phyloP scores from a whole-genome alignment of 2,888 invertebrate species.

The Odontocolon sp. region DNA sequence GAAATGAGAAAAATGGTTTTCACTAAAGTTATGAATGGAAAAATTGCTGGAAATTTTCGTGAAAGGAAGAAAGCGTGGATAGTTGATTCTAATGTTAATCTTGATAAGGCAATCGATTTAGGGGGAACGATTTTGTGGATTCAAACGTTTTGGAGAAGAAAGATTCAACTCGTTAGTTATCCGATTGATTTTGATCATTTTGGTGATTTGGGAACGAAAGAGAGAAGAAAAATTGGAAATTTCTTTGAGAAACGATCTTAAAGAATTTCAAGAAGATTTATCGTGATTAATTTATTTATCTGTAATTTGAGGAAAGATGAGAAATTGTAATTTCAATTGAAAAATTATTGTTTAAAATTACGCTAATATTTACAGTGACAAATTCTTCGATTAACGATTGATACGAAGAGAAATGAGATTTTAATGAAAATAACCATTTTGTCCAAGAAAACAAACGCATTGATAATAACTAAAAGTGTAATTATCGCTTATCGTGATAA shows the following conservation, averaged over 20 bases:
- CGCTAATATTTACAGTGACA: too few species aligned
- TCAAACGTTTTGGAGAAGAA: constrained; percentile 36
- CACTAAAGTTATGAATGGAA: not conserved
- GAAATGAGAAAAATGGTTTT: not conserved
- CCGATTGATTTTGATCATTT: not conserved
- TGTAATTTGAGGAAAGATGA: too few species aligned
- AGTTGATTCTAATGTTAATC: constrained; percentile 8
- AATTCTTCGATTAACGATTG: too few species aligned
- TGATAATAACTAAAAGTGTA: too few species aligned
- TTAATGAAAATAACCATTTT: too few species aligned
- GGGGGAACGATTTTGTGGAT: constrained; percentile 26
- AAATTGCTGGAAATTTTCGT: not conserved
- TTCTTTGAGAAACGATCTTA: not conserved
- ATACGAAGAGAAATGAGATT: too few species aligned
- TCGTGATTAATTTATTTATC: too few species aligned
- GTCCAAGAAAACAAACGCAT: too few species aligned
- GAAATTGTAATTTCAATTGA: too few species aligned
- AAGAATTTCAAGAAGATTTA: too few species aligned
- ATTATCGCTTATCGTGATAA: too few species aligned
- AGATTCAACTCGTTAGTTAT: constrained; percentile 8
- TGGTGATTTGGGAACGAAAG: not conserved
- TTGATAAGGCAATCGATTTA: constrained; percentile 1
- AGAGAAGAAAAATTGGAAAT: not conserved
- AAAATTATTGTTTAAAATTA: too few species aligned
- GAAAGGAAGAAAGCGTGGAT: constrained; percentile 37